Evolutionary conservation across 1,140 invertebrate genomes (phyloP).

Genomic region (Cecropterus lyciades): DNA sequence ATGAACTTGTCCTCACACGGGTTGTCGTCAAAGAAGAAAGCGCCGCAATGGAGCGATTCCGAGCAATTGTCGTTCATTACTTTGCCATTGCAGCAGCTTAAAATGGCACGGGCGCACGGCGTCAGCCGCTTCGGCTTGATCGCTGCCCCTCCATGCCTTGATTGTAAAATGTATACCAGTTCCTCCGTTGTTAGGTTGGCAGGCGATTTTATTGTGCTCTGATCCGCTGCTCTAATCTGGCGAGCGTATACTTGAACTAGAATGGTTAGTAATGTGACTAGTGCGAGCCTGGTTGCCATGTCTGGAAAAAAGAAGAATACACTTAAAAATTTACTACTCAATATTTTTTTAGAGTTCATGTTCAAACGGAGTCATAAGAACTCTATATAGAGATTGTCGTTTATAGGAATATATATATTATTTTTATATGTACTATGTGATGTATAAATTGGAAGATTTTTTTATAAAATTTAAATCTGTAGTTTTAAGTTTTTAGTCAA

Average conservation of each 20-base stretch:
- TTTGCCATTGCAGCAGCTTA: slow-evolving; percentile 62
- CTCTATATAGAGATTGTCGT: too few species aligned
- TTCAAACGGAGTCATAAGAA: too few species aligned
- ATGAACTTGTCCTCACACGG: slow-evolving; percentile 72
- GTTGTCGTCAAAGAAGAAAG: slow-evolving; percentile 73
- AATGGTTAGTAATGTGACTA: slow-evolving; percentile 25
- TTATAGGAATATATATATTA: too few species aligned
- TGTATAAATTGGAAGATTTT: too few species aligned
- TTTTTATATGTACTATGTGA: too few species aligned
- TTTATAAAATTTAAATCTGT: too few species aligned
- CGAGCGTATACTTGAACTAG: slow-evolving; percentile 44
- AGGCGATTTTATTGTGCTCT: slow-evolving; percentile 37
- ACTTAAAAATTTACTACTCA: background rate
- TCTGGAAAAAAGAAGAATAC: slow-evolving; percentile 27
- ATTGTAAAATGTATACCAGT: slow-evolving; percentile 58
- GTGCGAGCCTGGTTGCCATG: slow-evolving; percentile 23
- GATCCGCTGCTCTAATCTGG: slow-evolving; percentile 34
- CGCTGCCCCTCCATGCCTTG: slow-evolving; percentile 44
- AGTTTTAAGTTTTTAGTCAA: too few species aligned
- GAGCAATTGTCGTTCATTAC: slow-evolving; percentile 67
- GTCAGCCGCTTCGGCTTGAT: slow-evolving; percentile 52
- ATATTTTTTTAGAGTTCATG: background rate
- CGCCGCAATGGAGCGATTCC: slow-evolving; percentile 63
- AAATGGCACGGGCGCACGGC: slow-evolving; percentile 69
- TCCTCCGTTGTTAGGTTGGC: slow-evolving; percentile 60